phyloP scores from a whole-genome alignment of 2,113 vertebrate genomes.

The Esox niger region DNA sequence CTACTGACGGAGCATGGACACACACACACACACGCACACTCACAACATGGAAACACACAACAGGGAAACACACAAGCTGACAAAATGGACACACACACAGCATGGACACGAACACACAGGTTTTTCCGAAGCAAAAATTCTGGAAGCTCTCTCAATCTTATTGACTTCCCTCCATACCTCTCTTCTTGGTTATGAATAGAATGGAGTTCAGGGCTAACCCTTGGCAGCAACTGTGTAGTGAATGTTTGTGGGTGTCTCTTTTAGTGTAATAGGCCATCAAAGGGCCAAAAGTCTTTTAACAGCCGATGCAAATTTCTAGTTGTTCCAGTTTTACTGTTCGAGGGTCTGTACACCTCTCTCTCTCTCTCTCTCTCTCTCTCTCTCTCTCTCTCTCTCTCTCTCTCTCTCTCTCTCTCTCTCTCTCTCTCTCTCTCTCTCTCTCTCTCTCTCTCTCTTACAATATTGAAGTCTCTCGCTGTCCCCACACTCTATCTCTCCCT shows the following conservation, averaged over 20 bases:
- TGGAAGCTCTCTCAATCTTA: not conserved
- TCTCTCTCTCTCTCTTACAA: not conserved
- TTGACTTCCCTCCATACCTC: not conserved
- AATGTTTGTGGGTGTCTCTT: no score
- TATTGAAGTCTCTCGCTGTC: not conserved
- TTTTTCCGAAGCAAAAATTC: not conserved
- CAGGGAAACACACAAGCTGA: not conserved
- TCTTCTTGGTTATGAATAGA: no score
- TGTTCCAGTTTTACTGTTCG: no score
- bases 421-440: not conserved
- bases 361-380: not conserved
- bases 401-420: not conserved
- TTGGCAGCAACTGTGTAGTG: no score
- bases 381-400: conserved; percentile 1
- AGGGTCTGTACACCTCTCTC: no score
- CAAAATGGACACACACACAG: not conserved
- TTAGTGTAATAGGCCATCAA: no score
- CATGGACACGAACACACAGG: not conserved
- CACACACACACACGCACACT: not conserved
- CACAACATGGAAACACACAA: not conserved
- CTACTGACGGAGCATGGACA: not conserved
- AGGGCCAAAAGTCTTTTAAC: no score
- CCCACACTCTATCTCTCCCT: not conserved
- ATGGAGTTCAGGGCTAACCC: no score
- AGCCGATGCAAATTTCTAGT: no score